Conservation (phyloP, 37 sponge, comb jelly and placozoan species). For the Petrosia ficiformis region DNA sequence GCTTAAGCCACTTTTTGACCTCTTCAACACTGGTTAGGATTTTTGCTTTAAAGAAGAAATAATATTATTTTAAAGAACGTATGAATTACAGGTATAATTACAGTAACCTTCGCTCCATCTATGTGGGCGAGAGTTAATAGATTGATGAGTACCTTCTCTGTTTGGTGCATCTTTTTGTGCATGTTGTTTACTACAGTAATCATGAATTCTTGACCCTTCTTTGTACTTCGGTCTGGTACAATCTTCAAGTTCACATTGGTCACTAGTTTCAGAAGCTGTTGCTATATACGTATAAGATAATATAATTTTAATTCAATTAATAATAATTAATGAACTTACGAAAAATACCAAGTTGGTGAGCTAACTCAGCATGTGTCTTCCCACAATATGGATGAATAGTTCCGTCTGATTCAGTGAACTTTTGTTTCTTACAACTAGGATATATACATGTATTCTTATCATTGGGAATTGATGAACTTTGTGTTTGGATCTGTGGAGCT, state of each 20-base stretch:
- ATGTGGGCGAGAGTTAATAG: no score
- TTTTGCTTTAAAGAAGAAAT: not conserved
- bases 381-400: constrained; percentile 62
- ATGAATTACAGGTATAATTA: not conserved
- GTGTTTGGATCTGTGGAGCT: not conserved
- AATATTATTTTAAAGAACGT: not conserved
- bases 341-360: constrained; percentile 32
- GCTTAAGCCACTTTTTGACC: constrained; percentile 50
- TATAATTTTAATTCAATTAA: not conserved
- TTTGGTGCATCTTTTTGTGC: constrained; percentile 57
- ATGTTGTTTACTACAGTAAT: constrained; percentile 66
- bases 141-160: constrained; percentile 61
- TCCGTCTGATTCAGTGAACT: constrained; percentile 20
- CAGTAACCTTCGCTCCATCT: not conserved
- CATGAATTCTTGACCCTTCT: constrained; percentile 38
- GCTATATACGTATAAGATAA: constrained; percentile 4
- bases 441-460: constrained; percentile 46
- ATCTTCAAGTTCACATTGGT: constrained; percentile 68
- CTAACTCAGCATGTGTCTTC: constrained; percentile 60
- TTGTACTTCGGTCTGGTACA: constrained; percentile 40
- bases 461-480: constrained; percentile 19
- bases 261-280: constrained; percentile 20
- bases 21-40: constrained; percentile 45
- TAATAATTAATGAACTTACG: constrained; percentile 27
- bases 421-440: constrained; percentile 43